Base-by-base conservation (phyloP, 2,797 vertebrate species). In the Distichodus sexfasciatus region DNA sequence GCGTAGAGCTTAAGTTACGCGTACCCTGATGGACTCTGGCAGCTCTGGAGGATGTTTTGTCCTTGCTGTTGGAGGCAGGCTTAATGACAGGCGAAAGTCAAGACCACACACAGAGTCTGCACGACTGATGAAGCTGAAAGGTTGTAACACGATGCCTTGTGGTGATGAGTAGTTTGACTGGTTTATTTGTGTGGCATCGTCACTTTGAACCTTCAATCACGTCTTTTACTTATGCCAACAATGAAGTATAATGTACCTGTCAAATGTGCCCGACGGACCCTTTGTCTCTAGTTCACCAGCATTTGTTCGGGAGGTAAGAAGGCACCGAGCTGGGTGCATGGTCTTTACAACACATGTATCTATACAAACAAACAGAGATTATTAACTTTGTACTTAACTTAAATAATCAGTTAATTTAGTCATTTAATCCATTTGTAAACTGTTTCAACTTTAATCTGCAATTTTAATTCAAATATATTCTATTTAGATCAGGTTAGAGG, bases 181-280 rank as follows among this genome's bases (percentile, higher is more conserved):
- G 21, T 24, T 26, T 58, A 24, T 40, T 26, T 38, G n/a, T 58
- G 14, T 14, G 12, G 35, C n/a, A n/a, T n/a, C n/a, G n/a, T n/a
- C n/a, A 7, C 54, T 40, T 26, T 23, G 6, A 36, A 36, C n/a
- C n/a, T n/a, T n/a, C n/a, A n/a, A n/a, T n/a, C n/a, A n/a, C n/a
- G n/a, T n/a, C n/a, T n/a, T 8, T 15, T 1, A 8, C 9, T 17
- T 43, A 17, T 6, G 2, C 8, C 8, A 43, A 0, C 11, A 61
- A 46, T 4, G 24, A 1, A 33, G 14, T 26, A 46, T 48, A 63
- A 10, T 38, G 3, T 63, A 76, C 74, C 69, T 58, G 61, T 63
- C 36, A 3, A 33, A 14, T 9, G 7, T 17, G 40, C 59, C 55
- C 35, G 53, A 29, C 10, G 46, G 19, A 35, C 17, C 15, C 21